Conservation (phyloP, 2,797 vertebrate genomes). For the Neostethus bicornis region DNA sequence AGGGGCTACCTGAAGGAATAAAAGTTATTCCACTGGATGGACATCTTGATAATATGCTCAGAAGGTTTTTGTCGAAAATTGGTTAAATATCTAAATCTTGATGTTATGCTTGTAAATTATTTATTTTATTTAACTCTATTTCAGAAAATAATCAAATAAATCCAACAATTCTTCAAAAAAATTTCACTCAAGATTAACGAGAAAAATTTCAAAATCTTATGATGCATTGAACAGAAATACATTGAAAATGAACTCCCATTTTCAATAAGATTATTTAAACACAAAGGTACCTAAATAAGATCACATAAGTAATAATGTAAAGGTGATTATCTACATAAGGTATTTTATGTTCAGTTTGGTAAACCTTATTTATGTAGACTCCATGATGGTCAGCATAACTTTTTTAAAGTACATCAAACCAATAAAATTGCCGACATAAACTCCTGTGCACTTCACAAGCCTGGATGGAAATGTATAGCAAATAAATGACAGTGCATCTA, state of each 20-base stretch:
- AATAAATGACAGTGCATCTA: too few relatives aligned
- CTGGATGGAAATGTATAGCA: too few relatives aligned
- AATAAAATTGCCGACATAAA: too few relatives aligned
- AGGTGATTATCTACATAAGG: not conserved
- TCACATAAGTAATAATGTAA: too few relatives aligned
- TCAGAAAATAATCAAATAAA: not conserved
- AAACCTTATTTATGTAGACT: not conserved
- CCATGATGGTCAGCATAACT: too few relatives aligned
- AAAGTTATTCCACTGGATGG: conserved; percentile 16
- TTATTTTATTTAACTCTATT: not conserved
- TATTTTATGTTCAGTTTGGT: not conserved
- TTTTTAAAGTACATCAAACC: too few relatives aligned
- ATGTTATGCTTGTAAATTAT: not conserved
- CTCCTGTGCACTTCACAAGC: too few relatives aligned
- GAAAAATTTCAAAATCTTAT: not conserved
- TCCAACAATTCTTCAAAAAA: not conserved
- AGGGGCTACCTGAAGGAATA: conserved; percentile 44
- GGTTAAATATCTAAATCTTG: too few relatives aligned
- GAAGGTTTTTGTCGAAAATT: too few relatives aligned
- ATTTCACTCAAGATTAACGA: not conserved
- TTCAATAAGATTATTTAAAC: not conserved
- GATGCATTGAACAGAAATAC: not conserved
- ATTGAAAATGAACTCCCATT: not conserved
- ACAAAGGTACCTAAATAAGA: not conserved
- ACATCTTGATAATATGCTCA: too few relatives aligned